Base-by-base conservation (phyloP, 2,888 invertebrate genomes). In the Horisme vitalbata region DNA sequence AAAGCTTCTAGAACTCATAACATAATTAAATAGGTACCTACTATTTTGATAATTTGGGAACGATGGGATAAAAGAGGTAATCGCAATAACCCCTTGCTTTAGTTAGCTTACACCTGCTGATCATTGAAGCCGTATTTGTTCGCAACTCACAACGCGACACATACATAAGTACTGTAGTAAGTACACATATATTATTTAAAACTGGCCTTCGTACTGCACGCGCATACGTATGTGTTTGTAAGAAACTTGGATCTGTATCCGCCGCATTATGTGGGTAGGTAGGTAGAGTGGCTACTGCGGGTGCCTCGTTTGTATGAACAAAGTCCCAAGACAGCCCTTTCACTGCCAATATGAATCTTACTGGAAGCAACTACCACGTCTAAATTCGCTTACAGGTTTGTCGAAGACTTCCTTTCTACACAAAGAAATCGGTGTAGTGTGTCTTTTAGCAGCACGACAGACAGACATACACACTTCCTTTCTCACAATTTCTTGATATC, bases 41-140 rank as follows among this genome's bases (percentile, higher is more conserved):
- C 84, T 88, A 87, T 86, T 88, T 87, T 81, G 85, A n/a, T n/a
- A n/a, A n/a, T 85, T 87, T 87, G 83, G 83, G 86, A 87, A 87
- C 86, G 83, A 86, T 82, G 84, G 88, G 85, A 89, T 87, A 86
- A 89, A 88, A 84, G 84, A 87, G 86, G 86, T 87, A 87, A 86
- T 87, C 88, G 85, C 82, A 83, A 85, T 87, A 87, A 81, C 89
- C 88, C 89, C 84, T 88, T 79, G 78, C 83, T 83, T 86, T 81
- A 83, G 79, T 83, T 83, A 75, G 81, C 85, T 87, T 87, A 82
- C 89, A 89, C 89, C 89, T 88, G 89, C 89, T 88, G 88, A 89
- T 85, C 84, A 85, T 86, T 75, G 87, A 88, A 89, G 89, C 86
- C 87, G 78, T 86, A 89, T 83, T 79, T 87, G 80, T 84, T 84